Conservation (phyloP, 2,888 invertebrate genomes). For the Volucella inflata region DNA sequence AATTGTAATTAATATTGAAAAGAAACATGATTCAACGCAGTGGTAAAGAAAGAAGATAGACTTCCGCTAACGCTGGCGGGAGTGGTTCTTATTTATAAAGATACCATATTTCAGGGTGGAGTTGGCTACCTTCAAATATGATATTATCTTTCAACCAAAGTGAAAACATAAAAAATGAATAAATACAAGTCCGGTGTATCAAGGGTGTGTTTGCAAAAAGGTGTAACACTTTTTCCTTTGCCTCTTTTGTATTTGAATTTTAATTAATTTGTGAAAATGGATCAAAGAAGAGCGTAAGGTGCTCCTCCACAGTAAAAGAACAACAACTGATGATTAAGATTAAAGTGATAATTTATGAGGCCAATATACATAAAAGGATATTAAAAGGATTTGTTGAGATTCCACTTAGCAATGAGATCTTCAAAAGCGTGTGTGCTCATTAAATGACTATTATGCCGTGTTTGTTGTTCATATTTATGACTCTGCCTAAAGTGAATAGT, state of each 20-base stretch:
- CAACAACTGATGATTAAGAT: conserved; percentile 1
- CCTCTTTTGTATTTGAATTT: conserved; percentile 4
- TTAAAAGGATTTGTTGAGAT: too few species aligned
- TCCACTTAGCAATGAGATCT: too few species aligned
- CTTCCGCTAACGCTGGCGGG: conserved; percentile 56
- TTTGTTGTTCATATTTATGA: too few species aligned
- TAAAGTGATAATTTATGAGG: conserved; percentile 18
- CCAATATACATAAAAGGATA: too few species aligned
- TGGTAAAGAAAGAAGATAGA: conserved; percentile 22
- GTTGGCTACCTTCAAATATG: conserved; percentile 57
- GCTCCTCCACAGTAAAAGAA: conserved; percentile 1
- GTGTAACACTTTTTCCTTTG: conserved; percentile 14
- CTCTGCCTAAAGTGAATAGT: too few species aligned
- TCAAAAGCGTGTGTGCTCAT: too few species aligned
- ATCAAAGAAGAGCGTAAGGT: not conserved
- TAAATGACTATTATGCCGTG: too few species aligned
- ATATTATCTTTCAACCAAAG: conserved; percentile 44
- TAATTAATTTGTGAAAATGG: conserved; percentile 47
- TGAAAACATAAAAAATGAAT: conserved; percentile 9
- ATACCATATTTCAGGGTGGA: conserved; percentile 48
- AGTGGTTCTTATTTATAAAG: conserved; percentile 60
- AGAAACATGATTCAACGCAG: conserved; percentile 24
- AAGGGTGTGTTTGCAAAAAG: conserved; percentile 42
- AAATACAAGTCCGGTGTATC: not conserved
- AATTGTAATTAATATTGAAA: conserved; percentile 15